Conservation (phyloP, 2,113 vertebrate genomes). For the Pelvicachromis taeniatus region DNA sequence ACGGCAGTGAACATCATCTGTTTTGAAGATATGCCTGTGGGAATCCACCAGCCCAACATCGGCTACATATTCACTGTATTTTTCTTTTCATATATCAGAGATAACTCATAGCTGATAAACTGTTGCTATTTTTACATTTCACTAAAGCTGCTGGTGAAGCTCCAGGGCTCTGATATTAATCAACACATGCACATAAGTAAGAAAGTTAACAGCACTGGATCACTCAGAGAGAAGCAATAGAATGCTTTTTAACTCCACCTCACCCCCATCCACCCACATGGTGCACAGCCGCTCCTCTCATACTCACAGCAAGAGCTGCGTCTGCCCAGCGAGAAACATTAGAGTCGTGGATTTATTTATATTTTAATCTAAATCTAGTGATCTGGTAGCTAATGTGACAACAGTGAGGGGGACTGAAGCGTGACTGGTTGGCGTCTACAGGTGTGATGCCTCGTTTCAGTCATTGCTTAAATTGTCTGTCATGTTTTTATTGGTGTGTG, state of each 20-base stretch:
- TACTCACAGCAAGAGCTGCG: neutral
- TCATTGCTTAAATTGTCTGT: neutral
- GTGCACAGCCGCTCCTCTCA: neutral
- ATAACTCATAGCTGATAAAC: neutral
- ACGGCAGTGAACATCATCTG: rapidly evolving
- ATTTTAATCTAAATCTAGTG: neutral
- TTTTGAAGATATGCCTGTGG: neutral
- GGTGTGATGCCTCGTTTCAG: neutral
- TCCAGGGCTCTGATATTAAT: neutral
- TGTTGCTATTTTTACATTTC: neutral
- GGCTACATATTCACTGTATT: neutral
- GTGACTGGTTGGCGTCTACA: neutral
- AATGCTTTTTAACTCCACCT: neutral
- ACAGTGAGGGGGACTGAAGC: neutral
- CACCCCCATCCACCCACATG: rapidly evolving
- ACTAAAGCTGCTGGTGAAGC: neutral
- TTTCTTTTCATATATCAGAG: neutral
- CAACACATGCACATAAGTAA: neutral
- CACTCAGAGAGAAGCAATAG: neutral
- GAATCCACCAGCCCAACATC: neutral
- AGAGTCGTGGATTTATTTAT: neutral
- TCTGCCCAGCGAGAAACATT: neutral
- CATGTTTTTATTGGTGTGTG: neutral
- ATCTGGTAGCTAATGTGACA: neutral
- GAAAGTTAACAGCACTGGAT: neutral